These are phyloP conservation scores for Eupithecia pulchellata DNA, from an alignment of 2,888 invertebrate species.

Conservation along the genomic window DNA sequence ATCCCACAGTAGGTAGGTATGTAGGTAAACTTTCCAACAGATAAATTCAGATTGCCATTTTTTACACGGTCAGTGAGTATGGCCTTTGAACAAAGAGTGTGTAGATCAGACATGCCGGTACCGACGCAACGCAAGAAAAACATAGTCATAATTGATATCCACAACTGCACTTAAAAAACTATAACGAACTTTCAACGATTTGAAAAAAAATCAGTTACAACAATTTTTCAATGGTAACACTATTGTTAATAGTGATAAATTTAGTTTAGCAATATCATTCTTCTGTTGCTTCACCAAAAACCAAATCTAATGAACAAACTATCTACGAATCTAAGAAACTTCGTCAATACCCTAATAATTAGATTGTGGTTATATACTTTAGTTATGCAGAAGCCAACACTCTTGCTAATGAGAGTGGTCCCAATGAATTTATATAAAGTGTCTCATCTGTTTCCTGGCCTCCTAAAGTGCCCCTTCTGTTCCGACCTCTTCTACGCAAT, in stretches of 20 bases:
- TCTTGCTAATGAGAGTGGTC: no score
- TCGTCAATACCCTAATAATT: no score
- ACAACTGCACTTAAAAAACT: no score
- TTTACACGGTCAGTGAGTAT: slow-evolving; percentile 33
- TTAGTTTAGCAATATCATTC: not conserved
- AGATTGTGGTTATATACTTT: no score
- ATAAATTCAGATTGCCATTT: slow-evolving; percentile 41
- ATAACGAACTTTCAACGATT: no score
- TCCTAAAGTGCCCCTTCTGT: not conserved
- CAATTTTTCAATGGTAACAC: no score
- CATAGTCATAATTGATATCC: not conserved
- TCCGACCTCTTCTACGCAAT: not conserved
- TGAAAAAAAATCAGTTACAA: no score
- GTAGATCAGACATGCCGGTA: not conserved
- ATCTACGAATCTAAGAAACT: no score
- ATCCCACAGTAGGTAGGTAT: slow-evolving; percentile 38
- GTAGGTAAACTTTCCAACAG: slow-evolving; percentile 41
- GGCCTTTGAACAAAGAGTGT: slow-evolving; percentile 29
- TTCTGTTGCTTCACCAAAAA: no score
- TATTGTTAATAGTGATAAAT: not conserved
- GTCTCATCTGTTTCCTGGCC: not conserved
- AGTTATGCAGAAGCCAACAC: no score
- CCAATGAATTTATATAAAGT: no score
- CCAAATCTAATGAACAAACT: no score
- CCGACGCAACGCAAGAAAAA: not conserved